A percentile compares a stretch with the other conserved stretches of the same genome.
Evolutionary conservation across 1,140 invertebrate genomes (phyloP).

Genomic region (Lordiphosa mommai): DNA sequence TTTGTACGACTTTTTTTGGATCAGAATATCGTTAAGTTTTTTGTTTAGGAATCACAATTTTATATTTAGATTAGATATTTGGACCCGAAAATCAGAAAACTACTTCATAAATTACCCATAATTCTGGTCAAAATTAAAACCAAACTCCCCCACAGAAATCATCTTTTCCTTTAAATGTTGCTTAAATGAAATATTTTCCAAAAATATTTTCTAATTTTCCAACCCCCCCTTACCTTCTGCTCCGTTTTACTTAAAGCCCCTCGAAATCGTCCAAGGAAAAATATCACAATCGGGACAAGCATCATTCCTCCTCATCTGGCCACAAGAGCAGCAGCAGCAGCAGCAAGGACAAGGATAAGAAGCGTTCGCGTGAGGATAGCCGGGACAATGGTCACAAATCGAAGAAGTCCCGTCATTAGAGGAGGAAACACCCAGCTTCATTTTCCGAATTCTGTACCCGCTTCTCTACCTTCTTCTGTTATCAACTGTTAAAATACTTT

Average conservation of each 20-base stretch:
- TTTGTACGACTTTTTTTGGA: no score
- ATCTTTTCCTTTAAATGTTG: neutral
- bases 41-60: no score
- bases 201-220: neutral
- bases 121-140: conserved; percentile 20
- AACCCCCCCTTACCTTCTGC: neutral
- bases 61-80: no score
- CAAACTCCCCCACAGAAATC: neutral
- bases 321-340: conserved; percentile 63
- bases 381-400: conserved; percentile 84
- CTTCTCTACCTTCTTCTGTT: conserved; percentile 12
- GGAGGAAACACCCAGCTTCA: no score
- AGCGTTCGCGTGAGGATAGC: conserved; percentile 87
- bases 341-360: conserved; percentile 79
- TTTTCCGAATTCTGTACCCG: no score
- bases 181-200: neutral
- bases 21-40: neutral
- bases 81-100: no score
- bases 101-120: conserved; percentile 34
- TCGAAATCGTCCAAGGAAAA: conserved; percentile 74
- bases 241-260: conserved; percentile 47
- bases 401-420: conserved; percentile 84
- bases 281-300: conserved; percentile 77
- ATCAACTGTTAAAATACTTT: conserved; percentile 24
- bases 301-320: conserved; percentile 75